Conservation (phyloP, 1,140 invertebrate species). For the Anastatus disparis region DNA sequence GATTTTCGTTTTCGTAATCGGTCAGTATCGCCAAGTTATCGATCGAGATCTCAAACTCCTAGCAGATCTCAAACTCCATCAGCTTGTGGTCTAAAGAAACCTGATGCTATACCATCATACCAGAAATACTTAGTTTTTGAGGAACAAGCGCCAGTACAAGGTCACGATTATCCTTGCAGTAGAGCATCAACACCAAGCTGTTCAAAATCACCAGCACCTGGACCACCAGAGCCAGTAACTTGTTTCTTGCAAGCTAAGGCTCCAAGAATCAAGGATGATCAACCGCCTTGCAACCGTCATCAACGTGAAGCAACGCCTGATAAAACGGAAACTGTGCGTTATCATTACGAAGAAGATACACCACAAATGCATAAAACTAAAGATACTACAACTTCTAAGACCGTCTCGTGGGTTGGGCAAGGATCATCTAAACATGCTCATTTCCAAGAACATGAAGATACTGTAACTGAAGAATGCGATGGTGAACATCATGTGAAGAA, state of each 20-base stretch:
- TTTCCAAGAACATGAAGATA: slow-evolving; percentile 44
- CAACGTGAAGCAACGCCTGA: slow-evolving; percentile 30
- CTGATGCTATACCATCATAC: slow-evolving; percentile 61
- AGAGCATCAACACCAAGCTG: slow-evolving; percentile 57
- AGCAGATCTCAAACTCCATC: slow-evolving; percentile 47
- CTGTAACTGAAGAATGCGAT: slow-evolving; percentile 47
- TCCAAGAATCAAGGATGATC: slow-evolving; percentile 50
- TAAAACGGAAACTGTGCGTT: slow-evolving; percentile 44
- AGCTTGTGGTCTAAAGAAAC: slow-evolving; percentile 54
- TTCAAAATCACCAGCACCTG: slow-evolving; percentile 52
- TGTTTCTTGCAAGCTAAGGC: slow-evolving; percentile 49
- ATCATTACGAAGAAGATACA: slow-evolving; percentile 58
- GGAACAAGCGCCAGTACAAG: slow-evolving; percentile 53
- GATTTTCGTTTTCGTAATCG: slow-evolving; percentile 59
- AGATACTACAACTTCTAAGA: slow-evolving; percentile 41
- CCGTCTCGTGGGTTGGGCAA: slow-evolving; percentile 27
- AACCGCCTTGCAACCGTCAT: slow-evolving; percentile 40
- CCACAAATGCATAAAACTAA: slow-evolving; percentile 52
- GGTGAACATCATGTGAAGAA: slow-evolving; percentile 29
- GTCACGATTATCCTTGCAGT: slow-evolving; percentile 52
- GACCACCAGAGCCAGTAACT: slow-evolving; percentile 42
- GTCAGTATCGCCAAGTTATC: slow-evolving; percentile 55
- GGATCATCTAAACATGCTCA: slow-evolving; percentile 21
- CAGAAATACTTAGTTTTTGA: slow-evolving; percentile 59
- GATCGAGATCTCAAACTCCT: slow-evolving; percentile 55